These are phyloP conservation scores for Apus apus DNA, from an alignment of 2,113 vertebrate species.

Conservation along the genomic window DNA sequence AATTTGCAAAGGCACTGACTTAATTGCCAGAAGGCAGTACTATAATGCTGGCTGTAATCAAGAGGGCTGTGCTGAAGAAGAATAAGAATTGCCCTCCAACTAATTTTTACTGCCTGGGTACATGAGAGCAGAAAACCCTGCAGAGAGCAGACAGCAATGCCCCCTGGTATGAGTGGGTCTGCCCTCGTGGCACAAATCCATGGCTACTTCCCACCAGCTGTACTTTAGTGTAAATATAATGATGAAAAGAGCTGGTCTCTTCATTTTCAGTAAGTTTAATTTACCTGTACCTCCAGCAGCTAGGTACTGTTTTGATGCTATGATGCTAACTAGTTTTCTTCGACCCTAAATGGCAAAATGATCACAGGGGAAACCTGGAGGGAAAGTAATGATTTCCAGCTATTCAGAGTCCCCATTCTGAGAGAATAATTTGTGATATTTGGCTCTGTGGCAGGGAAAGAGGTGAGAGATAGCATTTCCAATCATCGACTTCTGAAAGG, in stretches of 20 bases:
- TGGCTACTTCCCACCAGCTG: neutral
- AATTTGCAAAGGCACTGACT: neutral
- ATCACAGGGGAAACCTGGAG: neutral
- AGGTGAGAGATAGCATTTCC: constrained; percentile 2
- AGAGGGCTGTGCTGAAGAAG: neutral
- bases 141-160: neutral
- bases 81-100: neutral
- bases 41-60: neutral
- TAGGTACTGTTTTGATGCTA: neutral
- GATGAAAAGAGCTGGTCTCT: neutral
- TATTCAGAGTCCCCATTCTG: neutral
- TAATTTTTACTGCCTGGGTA: neutral
- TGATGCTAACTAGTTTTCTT: neutral
- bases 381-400: neutral
- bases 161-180: neutral
- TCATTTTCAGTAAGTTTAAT: neutral
- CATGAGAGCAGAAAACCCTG: neutral
- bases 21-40: neutral
- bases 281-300: neutral
- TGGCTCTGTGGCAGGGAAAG: neutral
- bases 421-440: neutral
- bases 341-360: neutral
- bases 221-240: neutral
- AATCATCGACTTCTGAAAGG: neutral
- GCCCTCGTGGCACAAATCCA: neutral